phyloP scores from a whole-genome alignment of 2,797 vertebrate genomes.

The Sphaeramia orbicularis region DNA sequence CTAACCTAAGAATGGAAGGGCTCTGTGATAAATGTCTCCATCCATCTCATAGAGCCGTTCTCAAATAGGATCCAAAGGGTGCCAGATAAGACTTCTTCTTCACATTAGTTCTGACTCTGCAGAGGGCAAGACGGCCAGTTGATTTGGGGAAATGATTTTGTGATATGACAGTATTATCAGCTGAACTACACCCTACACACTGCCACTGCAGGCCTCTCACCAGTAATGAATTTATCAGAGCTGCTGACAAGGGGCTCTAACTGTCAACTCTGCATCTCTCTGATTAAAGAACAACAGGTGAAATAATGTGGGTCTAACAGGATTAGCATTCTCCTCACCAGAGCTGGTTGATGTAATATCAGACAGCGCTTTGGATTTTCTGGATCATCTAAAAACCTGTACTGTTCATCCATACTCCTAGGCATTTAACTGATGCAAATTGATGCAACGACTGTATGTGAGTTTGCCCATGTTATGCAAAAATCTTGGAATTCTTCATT shows the following conservation, averaged over 20 bases:
- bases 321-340: slow-evolving; percentile 14
- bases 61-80: slow-evolving; percentile 7
- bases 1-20: background rate
- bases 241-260: slow-evolving; percentile 23
- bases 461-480: slow-evolving; percentile 9
- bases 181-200: slow-evolving; percentile 24
- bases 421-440: slow-evolving; percentile 1
- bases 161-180: slow-evolving; percentile 14
- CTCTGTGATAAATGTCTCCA: background rate
- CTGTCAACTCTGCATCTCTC: slow-evolving; percentile 20
- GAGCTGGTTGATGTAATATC: background rate
- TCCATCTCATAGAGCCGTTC: slow-evolving; percentile 17
- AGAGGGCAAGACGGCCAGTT: slow-evolving; percentile 1
- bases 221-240: slow-evolving; percentile 22
- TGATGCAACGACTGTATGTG: background rate
- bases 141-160: slow-evolving; percentile 15
- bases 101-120: slow-evolving; percentile 5
- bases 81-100: slow-evolving; percentile 26
- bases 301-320: slow-evolving; percentile 9
- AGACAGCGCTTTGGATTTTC: background rate
- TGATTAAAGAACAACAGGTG: slow-evolving; percentile 32
- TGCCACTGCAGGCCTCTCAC: slow-evolving; percentile 23
- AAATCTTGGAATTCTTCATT: slow-evolving; percentile 36
- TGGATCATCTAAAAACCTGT: slow-evolving; percentile 20
- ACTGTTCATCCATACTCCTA: background rate